A percentile compares a stretch with the other conserved stretches of the same genome.
Conservation (phyloP, 2,888 invertebrate species). For the Chalcosyrphus nemorum region DNA sequence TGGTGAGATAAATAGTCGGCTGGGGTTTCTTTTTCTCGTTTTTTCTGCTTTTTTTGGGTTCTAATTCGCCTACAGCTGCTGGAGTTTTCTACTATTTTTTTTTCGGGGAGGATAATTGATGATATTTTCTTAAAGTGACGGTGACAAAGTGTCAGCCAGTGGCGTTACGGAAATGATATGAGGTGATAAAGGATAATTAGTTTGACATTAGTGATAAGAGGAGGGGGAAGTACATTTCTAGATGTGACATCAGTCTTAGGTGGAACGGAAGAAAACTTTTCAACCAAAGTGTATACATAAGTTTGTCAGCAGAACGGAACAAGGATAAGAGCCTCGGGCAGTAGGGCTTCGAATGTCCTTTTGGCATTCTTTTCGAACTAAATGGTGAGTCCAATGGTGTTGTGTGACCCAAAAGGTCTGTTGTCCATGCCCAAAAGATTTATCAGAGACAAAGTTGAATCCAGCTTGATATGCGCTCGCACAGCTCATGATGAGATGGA, state of each 20-base stretch:
- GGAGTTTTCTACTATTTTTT: no score
- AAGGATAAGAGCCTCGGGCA: no score
- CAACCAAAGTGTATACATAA: neutral
- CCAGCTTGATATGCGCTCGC: no score
- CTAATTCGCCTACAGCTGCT: constrained; percentile 8
- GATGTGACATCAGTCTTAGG: neutral
- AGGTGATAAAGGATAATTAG: constrained; percentile 60
- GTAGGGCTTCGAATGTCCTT: no score
- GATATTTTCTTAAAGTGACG: constrained; percentile 63
- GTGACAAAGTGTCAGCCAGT: constrained; percentile 61
- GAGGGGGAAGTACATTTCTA: neutral
- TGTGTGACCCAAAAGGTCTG: no score
- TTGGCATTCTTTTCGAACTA: no score
- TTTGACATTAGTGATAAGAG: constrained; percentile 29
- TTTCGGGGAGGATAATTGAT: constrained; percentile 63
- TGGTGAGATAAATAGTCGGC: constrained; percentile 53
- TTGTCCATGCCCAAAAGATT: no score
- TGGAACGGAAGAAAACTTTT: neutral
- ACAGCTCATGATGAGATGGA: no score
- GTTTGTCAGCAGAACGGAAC: no score
- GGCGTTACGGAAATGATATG: constrained; percentile 29
- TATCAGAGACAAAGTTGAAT: no score
- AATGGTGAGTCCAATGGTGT: no score
- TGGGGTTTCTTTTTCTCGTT: constrained; percentile 7
- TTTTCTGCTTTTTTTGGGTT: constrained; percentile 24